These are phyloP conservation scores for Montipora cactus DNA, from an alignment of 64 coral and sea anemone genomes.

Conservation along the genomic window DNA sequence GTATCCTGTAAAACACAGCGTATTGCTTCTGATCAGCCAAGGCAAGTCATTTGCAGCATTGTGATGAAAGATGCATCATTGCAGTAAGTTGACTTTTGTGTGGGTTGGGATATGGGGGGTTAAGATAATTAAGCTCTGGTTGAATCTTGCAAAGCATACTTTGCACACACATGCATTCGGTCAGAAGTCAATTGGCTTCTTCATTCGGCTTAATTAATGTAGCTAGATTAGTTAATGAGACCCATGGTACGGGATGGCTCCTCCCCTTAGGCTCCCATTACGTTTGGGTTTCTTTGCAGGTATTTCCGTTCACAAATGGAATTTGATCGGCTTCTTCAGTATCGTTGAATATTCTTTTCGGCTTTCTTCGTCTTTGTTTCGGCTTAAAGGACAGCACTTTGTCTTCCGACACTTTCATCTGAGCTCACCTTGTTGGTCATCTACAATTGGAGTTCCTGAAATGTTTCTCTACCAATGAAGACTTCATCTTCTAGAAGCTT, in stretches of 20 bases:
- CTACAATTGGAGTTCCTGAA: no score
- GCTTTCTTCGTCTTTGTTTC: neutral
- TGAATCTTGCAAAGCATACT: constrained; percentile 23
- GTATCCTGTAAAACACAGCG: no score
- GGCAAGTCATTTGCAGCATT: no score
- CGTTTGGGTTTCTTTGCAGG: constrained; percentile 7
- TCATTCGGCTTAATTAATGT: neutral
- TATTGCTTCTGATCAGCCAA: no score
- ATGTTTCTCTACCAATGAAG: no score
- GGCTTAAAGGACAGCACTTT: neutral
- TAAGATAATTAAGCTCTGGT: neutral
- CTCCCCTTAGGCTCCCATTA: neutral
- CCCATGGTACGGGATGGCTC: neutral
- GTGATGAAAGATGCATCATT: no score
- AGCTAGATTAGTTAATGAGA: neutral
- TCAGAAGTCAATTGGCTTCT: constrained; percentile 18
- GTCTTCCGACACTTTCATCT: neutral
- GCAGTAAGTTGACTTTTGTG: neutral
- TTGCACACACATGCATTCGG: constrained; percentile 14
- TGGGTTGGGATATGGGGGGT: neutral
- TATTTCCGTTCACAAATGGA: neutral
- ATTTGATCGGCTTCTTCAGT: neutral
- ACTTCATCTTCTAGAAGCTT: no score
- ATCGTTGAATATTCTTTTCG: neutral
- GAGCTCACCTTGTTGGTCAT: neutral